Base-by-base conservation (phyloP, 1,140 invertebrate genomes). In the Drosophila miranda region DNA sequence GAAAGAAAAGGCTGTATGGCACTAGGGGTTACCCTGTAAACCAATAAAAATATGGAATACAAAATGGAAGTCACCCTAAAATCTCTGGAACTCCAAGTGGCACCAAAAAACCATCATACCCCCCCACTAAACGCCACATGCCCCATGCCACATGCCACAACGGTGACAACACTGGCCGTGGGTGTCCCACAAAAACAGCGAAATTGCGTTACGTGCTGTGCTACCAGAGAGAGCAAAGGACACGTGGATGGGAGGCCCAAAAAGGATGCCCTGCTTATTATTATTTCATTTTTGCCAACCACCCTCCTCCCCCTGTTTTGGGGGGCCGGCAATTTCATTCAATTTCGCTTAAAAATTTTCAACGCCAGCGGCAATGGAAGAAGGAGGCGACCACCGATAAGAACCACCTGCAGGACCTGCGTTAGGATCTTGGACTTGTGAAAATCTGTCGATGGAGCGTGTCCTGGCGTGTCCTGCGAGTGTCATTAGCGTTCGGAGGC, bases 341-440 rank as follows among this genome's bases (percentile, higher is more conserved):
- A 79, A 79, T 79, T 79, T 79, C 49, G 77, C 59, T 73, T 76
- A 74, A 54, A 63, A 74, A 78, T 78, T 74, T 78, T 78, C 60
- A 13, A 57, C 64, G 76, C 70, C 70, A 19, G 14, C 58, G 69
- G 75, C 69, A 78, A 74, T 68, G 56, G 56, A 58, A 63, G 61
- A 50, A 14, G 4, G 21, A n/a, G 51, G 46, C 9, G 38, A 41
- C 23, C 46, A 42, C 34, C 51, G 50, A 72, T 61, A 71, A 71
- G 67, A 43, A 52, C 8, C 69, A 70, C 67, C 68, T 71, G 67
- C 44, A 38, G 42, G 34, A 57, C 30, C n/a, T 1, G 23, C 71
- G 70, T 75, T 75, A 75, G 71, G 60, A 75, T 50, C 63, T 46
- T 58, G 71, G 71, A 74, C 70, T 73, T 73, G 73, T 73, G 70